Conservation (phyloP, 2,113 vertebrate species). For the Misgurnus mizolepis region DNA sequence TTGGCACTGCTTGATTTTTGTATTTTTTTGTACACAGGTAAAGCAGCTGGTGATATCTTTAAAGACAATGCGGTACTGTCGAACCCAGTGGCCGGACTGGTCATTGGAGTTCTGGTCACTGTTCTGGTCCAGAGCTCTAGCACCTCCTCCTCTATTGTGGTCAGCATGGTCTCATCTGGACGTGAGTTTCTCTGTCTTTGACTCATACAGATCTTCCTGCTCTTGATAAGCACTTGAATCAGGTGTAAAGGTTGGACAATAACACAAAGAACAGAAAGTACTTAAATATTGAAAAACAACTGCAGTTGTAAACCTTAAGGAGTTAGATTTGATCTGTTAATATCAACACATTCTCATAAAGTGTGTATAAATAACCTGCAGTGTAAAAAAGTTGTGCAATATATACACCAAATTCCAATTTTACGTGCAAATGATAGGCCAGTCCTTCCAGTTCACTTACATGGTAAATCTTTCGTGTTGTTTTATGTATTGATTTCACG, state of each 20-base stretch:
- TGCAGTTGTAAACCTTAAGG: background rate
- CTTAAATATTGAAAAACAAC: background rate
- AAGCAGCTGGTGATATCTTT: conserved; percentile 94
- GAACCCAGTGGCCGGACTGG: conserved; percentile 90
- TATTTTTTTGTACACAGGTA: conserved; percentile 78
- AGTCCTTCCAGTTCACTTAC: no score
- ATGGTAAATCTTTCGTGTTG: no score
- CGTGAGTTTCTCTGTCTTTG: conserved; percentile 73
- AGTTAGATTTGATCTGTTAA: background rate
- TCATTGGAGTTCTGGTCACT: conserved; percentile 94
- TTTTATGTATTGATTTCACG: no score
- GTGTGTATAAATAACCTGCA: no score
- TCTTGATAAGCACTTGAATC: background rate
- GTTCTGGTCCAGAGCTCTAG: conserved; percentile 96
- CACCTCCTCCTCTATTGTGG: conserved; percentile 92
- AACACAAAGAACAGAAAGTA: background rate
- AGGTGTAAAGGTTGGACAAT: background rate
- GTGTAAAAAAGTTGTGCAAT: no score
- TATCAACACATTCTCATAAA: no score
- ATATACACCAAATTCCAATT: no score
- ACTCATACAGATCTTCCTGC: background rate
- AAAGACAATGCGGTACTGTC: conserved; percentile 85
- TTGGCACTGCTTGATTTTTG: conserved; percentile 18
- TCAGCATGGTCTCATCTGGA: conserved; percentile 97
- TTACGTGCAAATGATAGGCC: no score